phyloP scores from a whole-genome alignment of 2,797 vertebrate species.

The Acrocephalus scirpaceus region DNA sequence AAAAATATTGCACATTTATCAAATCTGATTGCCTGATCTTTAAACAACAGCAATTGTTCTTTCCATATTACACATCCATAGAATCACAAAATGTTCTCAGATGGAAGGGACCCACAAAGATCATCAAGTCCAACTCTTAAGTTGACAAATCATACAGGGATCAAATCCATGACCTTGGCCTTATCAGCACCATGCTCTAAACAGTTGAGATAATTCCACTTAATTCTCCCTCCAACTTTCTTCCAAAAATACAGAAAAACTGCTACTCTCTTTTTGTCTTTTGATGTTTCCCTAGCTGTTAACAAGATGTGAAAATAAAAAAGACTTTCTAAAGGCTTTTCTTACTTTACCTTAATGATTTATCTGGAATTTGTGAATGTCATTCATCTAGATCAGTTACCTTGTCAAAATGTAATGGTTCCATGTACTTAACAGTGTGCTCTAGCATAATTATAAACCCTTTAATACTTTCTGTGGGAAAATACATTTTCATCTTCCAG shows the following conservation, averaged over 20 bases:
- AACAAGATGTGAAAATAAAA: background rate
- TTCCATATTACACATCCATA: background rate
- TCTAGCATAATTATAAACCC: slow-evolving; percentile 56
- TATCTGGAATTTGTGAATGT: slow-evolving; percentile 49
- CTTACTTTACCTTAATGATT: slow-evolving; percentile 22
- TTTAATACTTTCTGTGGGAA: slow-evolving; percentile 51
- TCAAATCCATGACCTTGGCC: background rate
- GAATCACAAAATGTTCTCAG: background rate
- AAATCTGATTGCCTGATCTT: background rate
- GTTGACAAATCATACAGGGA: background rate
- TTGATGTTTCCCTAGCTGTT: background rate
- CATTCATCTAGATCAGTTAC: slow-evolving; percentile 58
- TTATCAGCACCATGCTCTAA: background rate
- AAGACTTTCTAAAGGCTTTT: slow-evolving; percentile 18
- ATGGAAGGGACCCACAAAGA: background rate
- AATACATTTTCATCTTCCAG: slow-evolving; percentile 39
- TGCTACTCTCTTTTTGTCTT: background rate
- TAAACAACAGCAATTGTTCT: slow-evolving; percentile 5
- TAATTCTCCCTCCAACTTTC: background rate
- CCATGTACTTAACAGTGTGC: slow-evolving; percentile 52
- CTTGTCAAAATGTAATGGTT: slow-evolving; percentile 57
- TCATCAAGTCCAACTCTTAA: background rate
- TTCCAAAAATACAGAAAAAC: background rate
- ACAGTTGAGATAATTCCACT: background rate
- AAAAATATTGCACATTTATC: slow-evolving; percentile 38